Conservation (phyloP, 2,888 invertebrate genomes). For the Spicauda simplicius region DNA sequence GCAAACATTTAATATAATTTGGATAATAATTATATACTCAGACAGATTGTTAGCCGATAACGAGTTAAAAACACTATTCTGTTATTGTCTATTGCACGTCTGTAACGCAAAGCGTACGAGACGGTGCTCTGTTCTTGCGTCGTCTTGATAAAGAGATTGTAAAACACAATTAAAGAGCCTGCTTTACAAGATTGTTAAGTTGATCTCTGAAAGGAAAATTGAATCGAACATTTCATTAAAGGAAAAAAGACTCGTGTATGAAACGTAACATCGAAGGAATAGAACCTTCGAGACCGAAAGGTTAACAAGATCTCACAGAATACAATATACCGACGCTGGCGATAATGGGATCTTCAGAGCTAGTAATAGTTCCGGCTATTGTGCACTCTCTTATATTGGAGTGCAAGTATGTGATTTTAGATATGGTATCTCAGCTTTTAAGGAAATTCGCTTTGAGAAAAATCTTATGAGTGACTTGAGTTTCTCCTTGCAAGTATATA, state of each 20-base stretch:
- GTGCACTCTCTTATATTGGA: constrained; percentile 8
- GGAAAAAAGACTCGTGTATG: constrained; percentile 1
- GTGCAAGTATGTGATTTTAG: constrained; percentile 2
- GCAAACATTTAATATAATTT: too few relatives aligned
- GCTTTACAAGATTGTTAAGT: constrained; percentile 1
- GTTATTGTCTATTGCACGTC: too few relatives aligned
- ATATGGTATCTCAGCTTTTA: neutral
- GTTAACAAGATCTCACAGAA: constrained; percentile 19
- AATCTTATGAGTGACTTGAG: neutral
- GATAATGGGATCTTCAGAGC: constrained; percentile 6
- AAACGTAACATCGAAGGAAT: constrained; percentile 1
- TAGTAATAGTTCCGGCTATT: constrained; percentile 2
- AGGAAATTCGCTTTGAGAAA: neutral
- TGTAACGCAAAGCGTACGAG: too few relatives aligned
- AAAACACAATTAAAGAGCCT: neutral
- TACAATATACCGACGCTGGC: constrained; percentile 12
- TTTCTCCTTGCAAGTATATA: neutral
- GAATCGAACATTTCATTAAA: too few relatives aligned
- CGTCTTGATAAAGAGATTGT: too few relatives aligned
- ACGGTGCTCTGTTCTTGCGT: too few relatives aligned
- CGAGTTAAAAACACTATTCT: too few relatives aligned
- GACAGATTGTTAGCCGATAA: too few relatives aligned
- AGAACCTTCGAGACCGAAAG: constrained; percentile 7
- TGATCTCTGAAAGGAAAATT: neutral
- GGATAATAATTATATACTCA: too few relatives aligned